Percentiles rank a stretch among this genome's conserved stretches.
phyloP scores from a whole-genome alignment of 2,888 invertebrate species.

The Dicycla oo region DNA sequence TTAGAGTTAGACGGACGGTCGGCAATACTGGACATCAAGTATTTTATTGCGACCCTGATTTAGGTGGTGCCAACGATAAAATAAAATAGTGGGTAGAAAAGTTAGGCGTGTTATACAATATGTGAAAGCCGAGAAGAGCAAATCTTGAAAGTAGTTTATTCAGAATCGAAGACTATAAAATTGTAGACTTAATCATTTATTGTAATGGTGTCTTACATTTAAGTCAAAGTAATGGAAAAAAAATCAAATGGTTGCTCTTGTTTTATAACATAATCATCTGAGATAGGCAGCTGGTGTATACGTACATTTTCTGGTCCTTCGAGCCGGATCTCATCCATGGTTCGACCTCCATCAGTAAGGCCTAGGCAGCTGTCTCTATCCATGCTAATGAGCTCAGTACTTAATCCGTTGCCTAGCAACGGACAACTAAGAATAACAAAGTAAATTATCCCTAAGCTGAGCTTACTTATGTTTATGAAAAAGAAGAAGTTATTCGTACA shows the following conservation, averaged over 20 bases:
- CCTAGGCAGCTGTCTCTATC: not conserved
- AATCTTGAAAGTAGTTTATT: slow-evolving; percentile 13
- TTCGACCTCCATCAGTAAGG: not conserved
- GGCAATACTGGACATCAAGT: slow-evolving; percentile 52
- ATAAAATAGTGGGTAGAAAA: slow-evolving; percentile 48
- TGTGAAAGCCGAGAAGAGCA: not conserved
- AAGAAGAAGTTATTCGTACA: slow-evolving; percentile 23
- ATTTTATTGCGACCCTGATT: slow-evolving; percentile 50
- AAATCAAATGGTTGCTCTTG: not conserved
- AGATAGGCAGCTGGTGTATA: not conserved
- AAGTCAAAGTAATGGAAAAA: not conserved
- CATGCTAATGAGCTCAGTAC: not conserved
- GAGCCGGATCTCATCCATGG: slow-evolving; percentile 5
- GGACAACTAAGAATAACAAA: slow-evolving; percentile 11
- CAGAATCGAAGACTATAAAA: not conserved
- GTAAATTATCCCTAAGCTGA: slow-evolving; percentile 34
- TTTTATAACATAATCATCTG: not conserved
- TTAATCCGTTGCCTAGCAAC: slow-evolving; percentile 11
- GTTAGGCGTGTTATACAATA: slow-evolving; percentile 19
- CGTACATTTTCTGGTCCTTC: slow-evolving; percentile 10
- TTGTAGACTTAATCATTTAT: not conserved
- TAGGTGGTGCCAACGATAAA: slow-evolving; percentile 50
- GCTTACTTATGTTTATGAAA: slow-evolving; percentile 40
- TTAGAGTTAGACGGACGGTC: slow-evolving; percentile 27
- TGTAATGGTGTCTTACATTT: not conserved